Evolutionary conservation across 2,113 vertebrate species (phyloP).

Genomic region (Sturnus vulgaris): DNA sequence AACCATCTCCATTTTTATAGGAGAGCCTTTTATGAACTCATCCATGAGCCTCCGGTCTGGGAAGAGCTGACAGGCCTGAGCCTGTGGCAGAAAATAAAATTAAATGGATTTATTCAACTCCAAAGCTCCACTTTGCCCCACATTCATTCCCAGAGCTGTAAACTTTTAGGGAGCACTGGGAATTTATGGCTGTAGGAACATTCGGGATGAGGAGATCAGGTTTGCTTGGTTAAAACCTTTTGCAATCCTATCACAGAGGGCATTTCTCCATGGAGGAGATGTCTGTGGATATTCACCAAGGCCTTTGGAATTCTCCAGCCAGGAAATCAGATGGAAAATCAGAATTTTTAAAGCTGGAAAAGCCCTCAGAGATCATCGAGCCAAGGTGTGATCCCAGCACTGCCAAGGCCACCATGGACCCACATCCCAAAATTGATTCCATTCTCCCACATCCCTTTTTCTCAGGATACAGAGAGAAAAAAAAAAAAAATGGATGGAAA

Average conservation of each 20-base stretch:
- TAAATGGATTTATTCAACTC: slow-evolving; percentile 15
- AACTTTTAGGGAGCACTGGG: not conserved
- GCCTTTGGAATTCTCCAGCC: not conserved
- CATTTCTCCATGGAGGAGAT: accelerated
- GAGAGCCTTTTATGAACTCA: not conserved
- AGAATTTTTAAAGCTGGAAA: not conserved
- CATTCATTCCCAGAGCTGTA: not conserved
- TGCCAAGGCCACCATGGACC: not conserved
- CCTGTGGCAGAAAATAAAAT: not conserved
- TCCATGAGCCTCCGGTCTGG: not conserved
- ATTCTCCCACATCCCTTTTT: not conserved
- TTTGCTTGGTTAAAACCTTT: not conserved
- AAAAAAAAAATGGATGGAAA: accelerated
- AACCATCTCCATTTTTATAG: not conserved
- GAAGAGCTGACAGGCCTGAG: not conserved
- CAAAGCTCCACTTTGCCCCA: not conserved
- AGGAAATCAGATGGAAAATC: not conserved
- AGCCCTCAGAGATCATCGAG: accelerated
- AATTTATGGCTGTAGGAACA: not conserved
- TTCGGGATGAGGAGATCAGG: not conserved
- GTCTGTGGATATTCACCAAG: not conserved
- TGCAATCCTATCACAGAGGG: not conserved
- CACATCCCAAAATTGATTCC: not conserved
- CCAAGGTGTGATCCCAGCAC: not conserved
- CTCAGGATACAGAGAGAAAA: not conserved